These are phyloP conservation scores for Myotis davidii DNA, from an alignment of 2,113 vertebrate genomes.

Conservation along the genomic window DNA sequence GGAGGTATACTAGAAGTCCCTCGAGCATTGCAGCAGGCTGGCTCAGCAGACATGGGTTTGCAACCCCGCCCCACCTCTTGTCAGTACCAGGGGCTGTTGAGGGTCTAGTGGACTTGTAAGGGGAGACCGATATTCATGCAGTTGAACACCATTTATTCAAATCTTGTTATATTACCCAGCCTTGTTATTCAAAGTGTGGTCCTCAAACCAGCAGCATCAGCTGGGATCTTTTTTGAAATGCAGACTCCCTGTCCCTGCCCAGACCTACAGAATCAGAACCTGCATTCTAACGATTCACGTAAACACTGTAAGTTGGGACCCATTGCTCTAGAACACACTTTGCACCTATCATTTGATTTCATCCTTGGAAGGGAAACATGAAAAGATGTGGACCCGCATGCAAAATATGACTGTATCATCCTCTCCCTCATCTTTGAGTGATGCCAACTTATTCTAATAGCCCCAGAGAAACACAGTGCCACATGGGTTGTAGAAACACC, in stretches of 20 bases:
- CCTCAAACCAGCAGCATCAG: neutral
- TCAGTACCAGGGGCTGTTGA: neutral
- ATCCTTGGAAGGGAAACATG: neutral
- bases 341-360: neutral
- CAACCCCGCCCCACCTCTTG: neutral
- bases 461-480: neutral
- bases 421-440: neutral
- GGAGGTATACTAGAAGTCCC: neutral
- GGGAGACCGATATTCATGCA: neutral
- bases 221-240: neutral
- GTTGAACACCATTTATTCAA: neutral
- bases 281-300: neutral
- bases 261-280: neutral
- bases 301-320: neutral
- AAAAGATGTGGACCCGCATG: neutral
- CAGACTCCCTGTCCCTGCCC: neutral
- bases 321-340: neutral
- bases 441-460: neutral
- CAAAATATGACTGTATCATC: neutral
- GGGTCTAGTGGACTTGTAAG: too few species aligned
- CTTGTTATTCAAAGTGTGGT: neutral
- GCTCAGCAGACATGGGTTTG: too few species aligned
- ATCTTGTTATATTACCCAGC: neutral
- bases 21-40: neutral
- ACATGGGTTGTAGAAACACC: accelerated